Conservation (phyloP, 2,113 vertebrate species). For the Seriola quinqueradiata region DNA sequence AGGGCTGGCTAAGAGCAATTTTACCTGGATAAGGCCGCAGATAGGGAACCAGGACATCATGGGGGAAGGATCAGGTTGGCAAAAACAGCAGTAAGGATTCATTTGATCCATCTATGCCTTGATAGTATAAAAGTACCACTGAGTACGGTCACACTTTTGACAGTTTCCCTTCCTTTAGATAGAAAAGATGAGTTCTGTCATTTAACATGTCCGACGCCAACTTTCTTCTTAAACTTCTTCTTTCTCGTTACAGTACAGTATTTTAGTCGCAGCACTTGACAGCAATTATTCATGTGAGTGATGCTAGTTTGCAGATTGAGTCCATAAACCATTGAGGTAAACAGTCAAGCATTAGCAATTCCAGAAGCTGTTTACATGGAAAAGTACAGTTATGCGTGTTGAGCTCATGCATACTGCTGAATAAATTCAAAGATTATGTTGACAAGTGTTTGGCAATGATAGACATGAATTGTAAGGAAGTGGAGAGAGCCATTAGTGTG, state of each 20-base stretch:
- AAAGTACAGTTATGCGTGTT: slow-evolving; percentile 62
- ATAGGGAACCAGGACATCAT: slow-evolving; percentile 15
- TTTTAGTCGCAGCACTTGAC: slow-evolving; percentile 31
- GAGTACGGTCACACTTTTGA: neutral
- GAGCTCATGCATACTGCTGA: slow-evolving; percentile 70
- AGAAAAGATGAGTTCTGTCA: neutral
- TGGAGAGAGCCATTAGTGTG: slow-evolving; percentile 6
- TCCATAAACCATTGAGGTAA: slow-evolving; percentile 66
- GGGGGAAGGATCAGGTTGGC: slow-evolving; percentile 20
- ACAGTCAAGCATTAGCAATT: slow-evolving; percentile 70
- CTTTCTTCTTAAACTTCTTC: slow-evolving; percentile 20
- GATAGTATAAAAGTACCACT: neutral
- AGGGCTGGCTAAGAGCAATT: slow-evolving; percentile 18
- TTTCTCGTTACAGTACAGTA: slow-evolving; percentile 6
- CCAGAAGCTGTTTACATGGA: slow-evolving; percentile 74
- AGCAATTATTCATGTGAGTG: slow-evolving; percentile 64
- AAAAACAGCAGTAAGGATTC: slow-evolving; percentile 14
- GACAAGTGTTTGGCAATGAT: slow-evolving; percentile 76
- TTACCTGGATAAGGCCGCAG: slow-evolving; percentile 40
- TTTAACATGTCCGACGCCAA: slow-evolving; percentile 4
- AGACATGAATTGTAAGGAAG: slow-evolving; percentile 64
- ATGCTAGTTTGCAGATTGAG: slow-evolving; percentile 60
- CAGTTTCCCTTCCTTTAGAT: neutral
- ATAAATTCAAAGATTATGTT: slow-evolving; percentile 74
- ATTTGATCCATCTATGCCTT: slow-evolving; percentile 24